Evolutionary conservation across 2,888 invertebrate genomes (phyloP), one percentile per base, ranked within the genome.

Genomic region (Netelia virgata): DNA sequence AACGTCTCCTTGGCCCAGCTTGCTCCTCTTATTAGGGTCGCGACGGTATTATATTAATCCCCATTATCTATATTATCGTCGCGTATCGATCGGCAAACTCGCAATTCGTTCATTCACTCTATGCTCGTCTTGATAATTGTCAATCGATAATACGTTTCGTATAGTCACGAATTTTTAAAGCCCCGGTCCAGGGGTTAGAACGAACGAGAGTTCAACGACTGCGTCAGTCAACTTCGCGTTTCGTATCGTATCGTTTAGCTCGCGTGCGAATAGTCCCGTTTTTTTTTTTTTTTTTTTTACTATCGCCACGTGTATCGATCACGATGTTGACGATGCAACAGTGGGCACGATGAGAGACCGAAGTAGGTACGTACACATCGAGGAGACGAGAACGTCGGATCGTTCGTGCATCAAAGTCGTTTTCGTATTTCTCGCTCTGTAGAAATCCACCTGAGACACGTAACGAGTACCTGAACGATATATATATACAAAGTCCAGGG

Each of bases 1-100:
- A 20, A 41, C 66, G 53, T 61, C 61, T 75, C 75, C 75, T 75
- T 75, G 75, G 75, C 75, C 75, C 36, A 66, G 75, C 75, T 75
- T 36, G 20, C 3, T 10, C 61, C 61, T 20, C 55, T 57, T 75
- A 75, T 75, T 75, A 66, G 66, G 66, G 75, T 75, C 75, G 66
- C 63, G n/a, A 59, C 11, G 20, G 8, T 47, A 47, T 47, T 47
- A 47, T 47, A 47, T 47, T 47, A 47, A 47, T 47, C 14, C 10
- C 14, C 2, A 11, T 36, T 36, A 36, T 36, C 36, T 36, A 8
- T 47, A 47, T 14, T 47, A 14, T 47, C 47, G 14, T 3, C 47
- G 3, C 14, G 14, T 2, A 47, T 47, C 3, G 14, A 14, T 14
- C 47, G 14, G 2, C 14, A 47, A 14, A 47, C 2, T 14, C 47